Base-by-base conservation (phyloP, 2,888 invertebrate genomes). In the Halictus quadricinctus region DNA sequence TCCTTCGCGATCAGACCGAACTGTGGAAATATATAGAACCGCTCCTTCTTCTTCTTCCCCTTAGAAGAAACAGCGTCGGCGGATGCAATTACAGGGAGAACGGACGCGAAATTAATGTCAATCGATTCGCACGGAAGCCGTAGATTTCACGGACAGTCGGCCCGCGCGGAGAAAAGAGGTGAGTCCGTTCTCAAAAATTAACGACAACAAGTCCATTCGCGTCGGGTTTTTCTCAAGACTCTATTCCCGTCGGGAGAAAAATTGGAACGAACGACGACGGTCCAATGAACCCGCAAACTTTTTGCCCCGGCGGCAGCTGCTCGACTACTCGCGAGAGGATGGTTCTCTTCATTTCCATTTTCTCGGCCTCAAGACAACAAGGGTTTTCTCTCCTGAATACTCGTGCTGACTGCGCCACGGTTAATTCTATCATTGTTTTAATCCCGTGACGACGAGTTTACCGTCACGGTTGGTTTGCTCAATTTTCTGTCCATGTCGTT, bases 141-240 rank as follows among this genome's bases (percentile, higher is more conserved):
- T 82, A 29, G 66, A 43, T 76, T 60, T 72, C 46, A 58, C 21
- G 48, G 36, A 41, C 69, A 69, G 36, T 69, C 41, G 41, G 41
- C 10, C 46, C 75, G 72, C n/a, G 12, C 36, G 50, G 66, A 48
- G 60, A 60, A 60, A 36, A 12, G 69, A 21, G 41, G 21, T 69
- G 15, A 13, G 66, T 21, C 15, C 48, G 46, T 58, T 81, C 78
- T 87, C 74, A 85, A 88, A 87, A 88, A 88, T 88, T 83, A 87
- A 88, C 83, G 83, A 80, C 85, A 69, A 83, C 88, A 80, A 82
- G 79, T 88, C 72, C 80, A 80, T 81, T 82, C 72, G 46, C 29
- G 78, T 80, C 82, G 25, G 66, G 13, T 74, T 79, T 78, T 79
- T 36, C 48, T 72, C n/a, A 13, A 43, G 54, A 64, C 18, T 13